Evolutionary conservation across 2,113 vertebrate species (phyloP), one percentile per base, ranked within the genome.

Genomic region (Oreochromis tanganicae): DNA sequence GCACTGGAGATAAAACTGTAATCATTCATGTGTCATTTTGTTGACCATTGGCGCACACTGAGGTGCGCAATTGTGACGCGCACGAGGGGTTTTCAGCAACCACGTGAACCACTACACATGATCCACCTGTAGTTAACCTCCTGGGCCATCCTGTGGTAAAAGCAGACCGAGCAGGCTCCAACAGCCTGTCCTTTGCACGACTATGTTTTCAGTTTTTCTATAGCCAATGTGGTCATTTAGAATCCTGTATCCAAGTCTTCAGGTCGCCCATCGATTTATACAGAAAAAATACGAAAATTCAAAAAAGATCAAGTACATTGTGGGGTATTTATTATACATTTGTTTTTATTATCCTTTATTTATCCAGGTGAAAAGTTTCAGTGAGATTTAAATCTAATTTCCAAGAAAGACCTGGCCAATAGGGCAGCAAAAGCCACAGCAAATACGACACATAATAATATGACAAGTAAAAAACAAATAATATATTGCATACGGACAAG

Each of bases 81-180:
- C 81, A 66, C 8, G 13, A 54, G 17, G 16, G 84, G 82, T 41
- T 55, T 82, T 48, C 9, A 6, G 9, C 85, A 88, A 82, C 85
- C 38, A 59, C 82, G 68, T 75, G 61, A 85, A 8, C 46, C 78
- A 86, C 68, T 46, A 29, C 38, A 27, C 14, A 46, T 48, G 0
- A 75, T 48, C 68, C 68, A 48, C 24, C 41, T 75, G 54, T 68
- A 84, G 82, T 52, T 84, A 61, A 83, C 79, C 71, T 71, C 43
- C 13, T 85, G 48, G 56, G 81, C 34, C 52, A 84, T 84, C 46
- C 0, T 81, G 68, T 81, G 87, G 68, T 81, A 9, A 4, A 27
- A 19, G 14, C 5, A 34, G 66, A 55, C 68, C 2, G 17, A 79
- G 32, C 32, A 27, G 48, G 54, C 24, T 78, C 17, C 14, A 16